Base-by-base conservation (phyloP, 2,888 invertebrate genomes). In the Synergus japonicus region DNA sequence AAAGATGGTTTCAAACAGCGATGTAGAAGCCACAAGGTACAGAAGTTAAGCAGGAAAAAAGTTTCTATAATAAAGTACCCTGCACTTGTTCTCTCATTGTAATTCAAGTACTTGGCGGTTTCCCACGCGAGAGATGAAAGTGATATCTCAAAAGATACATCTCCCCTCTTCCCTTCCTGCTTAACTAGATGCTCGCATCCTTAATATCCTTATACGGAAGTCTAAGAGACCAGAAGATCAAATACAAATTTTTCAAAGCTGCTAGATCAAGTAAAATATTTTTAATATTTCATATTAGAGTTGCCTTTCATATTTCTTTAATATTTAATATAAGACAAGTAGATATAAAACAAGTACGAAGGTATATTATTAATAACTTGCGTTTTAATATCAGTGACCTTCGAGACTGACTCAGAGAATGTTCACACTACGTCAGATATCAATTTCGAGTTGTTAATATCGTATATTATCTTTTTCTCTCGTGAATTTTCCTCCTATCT, bases 31-130 rank as follows among this genome's bases (percentile, higher is more conserved):
- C 46, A 4, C 67, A 41, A 54, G 73, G 37, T 54, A 49, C 49
- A 54, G 37, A 60, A 18, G 10, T 49, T 73, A 73, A n/a, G n/a
- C 37, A 73, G 69, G 43, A 54, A 49, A 73, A 54, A 49, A 73
- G 37, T 29, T 15, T 54, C n/a, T 54, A 29, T 29, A 29, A 10
- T n/a, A n/a, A 73, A 54, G 37, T 73, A 73, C 73, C 73, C 37
- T 69, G 69, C 73, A 73, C 73, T 73, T 73, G 49, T 73, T 73
- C 49, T n/a, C 29, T 73, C 83, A 79, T 77, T 81, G 81, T 82
- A 82, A 83, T 82, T 80, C 81, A 83, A 84, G 85, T 81, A 81
- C 83, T 83, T 79, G 78, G 79, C 76, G 82, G 82, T 83, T 83
- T 83, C 81, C 81, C 84, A 81, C 80, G 81, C 79, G n/a, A 79